phyloP scores from a whole-genome alignment of 2,888 invertebrate genomes.

The Heliconius cydno region DNA sequence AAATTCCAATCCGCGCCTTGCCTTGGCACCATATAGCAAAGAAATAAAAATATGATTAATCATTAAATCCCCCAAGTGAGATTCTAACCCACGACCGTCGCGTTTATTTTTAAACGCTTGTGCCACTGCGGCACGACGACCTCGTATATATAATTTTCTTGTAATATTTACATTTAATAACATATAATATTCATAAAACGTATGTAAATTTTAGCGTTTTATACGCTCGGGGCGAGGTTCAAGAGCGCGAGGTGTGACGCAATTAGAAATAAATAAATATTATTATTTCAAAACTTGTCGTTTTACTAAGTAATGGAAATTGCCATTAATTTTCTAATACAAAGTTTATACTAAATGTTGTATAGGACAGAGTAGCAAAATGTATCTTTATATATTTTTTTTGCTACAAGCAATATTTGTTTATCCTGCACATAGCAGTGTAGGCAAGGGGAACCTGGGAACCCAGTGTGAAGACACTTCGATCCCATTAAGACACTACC shows the following conservation, averaged over 20 bases:
- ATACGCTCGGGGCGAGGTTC: constrained; percentile 17
- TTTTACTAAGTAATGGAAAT: constrained; percentile 12
- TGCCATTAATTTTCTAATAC: neutral
- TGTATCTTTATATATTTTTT: neutral
- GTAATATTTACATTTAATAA: neutral
- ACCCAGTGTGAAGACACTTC: no score
- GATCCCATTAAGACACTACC: no score
- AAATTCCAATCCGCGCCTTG: no score
- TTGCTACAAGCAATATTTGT: neutral
- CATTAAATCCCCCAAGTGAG: no score
- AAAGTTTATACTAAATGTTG: neutral
- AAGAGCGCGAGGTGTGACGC: constrained; percentile 16
- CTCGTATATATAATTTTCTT: neutral
- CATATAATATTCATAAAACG: neutral
- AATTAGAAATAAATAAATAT: neutral
- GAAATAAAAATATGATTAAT: no score
- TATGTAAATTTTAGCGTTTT: constrained; percentile 4
- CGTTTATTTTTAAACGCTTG: neutral
- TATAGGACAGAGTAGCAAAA: no score
- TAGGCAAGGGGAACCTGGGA: neutral
- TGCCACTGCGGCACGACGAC: neutral
- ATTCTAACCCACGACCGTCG: neutral
- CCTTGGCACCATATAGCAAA: no score
- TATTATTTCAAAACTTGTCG: neutral
- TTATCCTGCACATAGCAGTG: no score